Evolutionary conservation across 2,888 invertebrate genomes (phyloP).

Genomic region (Rhopalosiphum nymphaeae): DNA sequence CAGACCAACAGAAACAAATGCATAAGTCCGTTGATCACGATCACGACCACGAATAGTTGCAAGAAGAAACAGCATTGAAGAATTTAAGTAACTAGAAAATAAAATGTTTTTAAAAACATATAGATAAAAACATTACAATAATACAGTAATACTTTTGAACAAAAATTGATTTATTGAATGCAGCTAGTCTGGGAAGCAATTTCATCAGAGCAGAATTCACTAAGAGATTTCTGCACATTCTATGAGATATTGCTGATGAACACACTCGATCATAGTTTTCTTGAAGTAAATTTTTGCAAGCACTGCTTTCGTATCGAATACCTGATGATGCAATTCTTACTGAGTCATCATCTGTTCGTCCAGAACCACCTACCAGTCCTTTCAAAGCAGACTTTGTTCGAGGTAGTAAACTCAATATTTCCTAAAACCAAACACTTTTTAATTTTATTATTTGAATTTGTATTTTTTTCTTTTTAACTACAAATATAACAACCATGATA

Average conservation of each 20-base stretch:
- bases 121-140: neutral
- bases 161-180: slow-evolving; percentile 89
- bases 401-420: slow-evolving; percentile 71
- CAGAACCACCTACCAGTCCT: slow-evolving; percentile 58
- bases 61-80: slow-evolving; percentile 84
- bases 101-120: slow-evolving; percentile 30
- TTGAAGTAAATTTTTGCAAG: slow-evolving; percentile 84
- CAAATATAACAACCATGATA: neutral
- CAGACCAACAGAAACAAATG: slow-evolving; percentile 91
- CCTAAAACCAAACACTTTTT: slow-evolving; percentile 65
- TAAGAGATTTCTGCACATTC: slow-evolving; percentile 80
- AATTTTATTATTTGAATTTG: neutral
- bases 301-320: slow-evolving; percentile 75
- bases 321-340: slow-evolving; percentile 61
- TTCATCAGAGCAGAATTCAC: slow-evolving; percentile 90
- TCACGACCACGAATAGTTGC: slow-evolving; percentile 83
- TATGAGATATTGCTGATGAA: slow-evolving; percentile 83
- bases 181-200: slow-evolving; percentile 90
- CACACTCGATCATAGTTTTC: slow-evolving; percentile 88
- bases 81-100: slow-evolving; percentile 75
- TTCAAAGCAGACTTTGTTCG: slow-evolving; percentile 74
- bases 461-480: neutral
- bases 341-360: slow-evolving; percentile 56
- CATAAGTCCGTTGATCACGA: slow-evolving; percentile 83
- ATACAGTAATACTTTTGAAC: slow-evolving; percentile 73